A percentile compares a stretch with the other conserved stretches of the same genome.
phyloP scores from a whole-genome alignment of 2,797 vertebrate genomes.

The Allobates femoralis region DNA sequence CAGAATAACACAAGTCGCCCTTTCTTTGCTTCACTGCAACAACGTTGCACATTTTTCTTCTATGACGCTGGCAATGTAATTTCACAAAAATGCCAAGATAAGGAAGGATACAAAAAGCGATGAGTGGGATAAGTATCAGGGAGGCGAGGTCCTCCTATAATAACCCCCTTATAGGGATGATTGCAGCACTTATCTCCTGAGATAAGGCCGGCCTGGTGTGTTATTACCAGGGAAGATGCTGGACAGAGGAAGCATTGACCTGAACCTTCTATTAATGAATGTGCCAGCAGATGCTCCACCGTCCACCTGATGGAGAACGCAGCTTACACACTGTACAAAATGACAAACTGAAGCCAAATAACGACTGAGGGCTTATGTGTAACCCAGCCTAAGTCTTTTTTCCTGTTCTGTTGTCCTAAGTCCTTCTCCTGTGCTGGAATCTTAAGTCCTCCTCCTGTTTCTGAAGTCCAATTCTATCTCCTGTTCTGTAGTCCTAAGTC shows the following conservation, averaged over 20 bases:
- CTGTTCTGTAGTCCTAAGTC: too few relatives aligned
- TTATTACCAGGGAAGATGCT: neutral
- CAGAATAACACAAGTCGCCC: neutral
- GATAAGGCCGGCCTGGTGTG: slow-evolving; percentile 12
- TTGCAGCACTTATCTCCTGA: slow-evolving; percentile 35
- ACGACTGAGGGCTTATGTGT: too few relatives aligned
- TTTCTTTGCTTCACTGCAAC: neutral
- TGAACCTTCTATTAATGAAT: slow-evolving; percentile 22
- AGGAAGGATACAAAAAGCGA: slow-evolving; percentile 13
- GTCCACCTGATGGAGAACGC: neutral
- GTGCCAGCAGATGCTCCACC: neutral
- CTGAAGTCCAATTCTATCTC: too few relatives aligned
- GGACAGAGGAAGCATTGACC: slow-evolving; percentile 16
- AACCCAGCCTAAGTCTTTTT: too few relatives aligned
- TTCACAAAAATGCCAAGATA: slow-evolving; percentile 38
- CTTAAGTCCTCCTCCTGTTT: too few relatives aligned
- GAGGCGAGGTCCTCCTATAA: neutral
- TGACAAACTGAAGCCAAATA: too few relatives aligned
- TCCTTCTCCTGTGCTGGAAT: too few relatives aligned
- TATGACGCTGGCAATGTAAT: slow-evolving; percentile 14
- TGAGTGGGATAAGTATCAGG: slow-evolving; percentile 13
- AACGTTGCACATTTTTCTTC: neutral
- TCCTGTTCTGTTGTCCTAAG: too few relatives aligned
- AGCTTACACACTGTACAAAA: neutral
- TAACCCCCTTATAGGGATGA: slow-evolving; percentile 5